phyloP scores from a whole-genome alignment of 2,888 invertebrate species.

The Nudaria mundana region DNA sequence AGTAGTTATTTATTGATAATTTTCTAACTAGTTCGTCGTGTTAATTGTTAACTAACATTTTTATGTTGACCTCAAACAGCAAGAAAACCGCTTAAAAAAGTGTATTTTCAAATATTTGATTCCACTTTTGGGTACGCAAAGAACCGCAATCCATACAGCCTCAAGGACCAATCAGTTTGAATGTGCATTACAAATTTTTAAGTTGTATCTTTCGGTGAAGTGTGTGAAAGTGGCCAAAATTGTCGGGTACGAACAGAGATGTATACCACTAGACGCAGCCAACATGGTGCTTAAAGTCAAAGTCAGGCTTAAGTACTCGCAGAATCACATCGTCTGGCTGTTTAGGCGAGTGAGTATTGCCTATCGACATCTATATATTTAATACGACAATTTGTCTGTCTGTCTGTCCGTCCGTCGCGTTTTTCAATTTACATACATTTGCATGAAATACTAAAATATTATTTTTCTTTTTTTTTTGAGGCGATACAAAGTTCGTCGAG shows the following conservation, averaged over 20 bases:
- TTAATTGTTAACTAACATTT: background rate
- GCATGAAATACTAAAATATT: no score
- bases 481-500: no score
- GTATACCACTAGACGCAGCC: constrained; percentile 64
- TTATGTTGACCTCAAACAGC: background rate
- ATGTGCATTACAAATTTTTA: no score
- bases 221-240: constrained; percentile 37
- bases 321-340: constrained; percentile 80
- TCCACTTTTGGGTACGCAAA: no score
- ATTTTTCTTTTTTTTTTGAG: no score
- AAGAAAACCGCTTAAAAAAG: background rate
- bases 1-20: background rate
- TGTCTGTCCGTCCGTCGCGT: no score
- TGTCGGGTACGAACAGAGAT: constrained; percentile 62
- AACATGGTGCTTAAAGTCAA: constrained; percentile 82
- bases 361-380: no score
- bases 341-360: constrained; percentile 80
- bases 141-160: background rate
- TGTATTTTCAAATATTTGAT: no score
- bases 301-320: constrained; percentile 80
- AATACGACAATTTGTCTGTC: no score
- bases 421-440: no score
- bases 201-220: no score
- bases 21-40: background rate
- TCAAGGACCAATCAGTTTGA: no score